Conservation (phyloP, 2,797 vertebrate genomes). For the Spinibarbus caldwelli region DNA sequence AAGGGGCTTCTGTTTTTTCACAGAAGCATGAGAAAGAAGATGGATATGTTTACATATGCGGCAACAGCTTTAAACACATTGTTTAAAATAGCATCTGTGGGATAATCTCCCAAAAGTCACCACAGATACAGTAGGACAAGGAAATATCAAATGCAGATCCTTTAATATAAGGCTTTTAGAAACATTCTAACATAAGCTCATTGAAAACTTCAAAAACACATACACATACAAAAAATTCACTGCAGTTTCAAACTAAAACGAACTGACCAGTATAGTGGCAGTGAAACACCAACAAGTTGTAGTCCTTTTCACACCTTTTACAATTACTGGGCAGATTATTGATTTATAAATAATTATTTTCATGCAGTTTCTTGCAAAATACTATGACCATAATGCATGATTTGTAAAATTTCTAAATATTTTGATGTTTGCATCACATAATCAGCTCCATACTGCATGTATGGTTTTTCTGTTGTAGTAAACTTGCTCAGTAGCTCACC, state of each 20-base stretch:
- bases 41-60: conserved; percentile 67
- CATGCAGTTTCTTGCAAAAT: not conserved
- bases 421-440: not conserved
- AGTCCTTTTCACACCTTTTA: not conserved
- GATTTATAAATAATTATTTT: not conserved
- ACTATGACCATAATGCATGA: not conserved
- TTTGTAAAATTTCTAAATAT: not conserved
- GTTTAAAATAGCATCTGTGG: conserved; percentile 18
- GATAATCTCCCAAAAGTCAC: conserved; percentile 21
- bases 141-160: conserved; percentile 17
- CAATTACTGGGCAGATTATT: not conserved
- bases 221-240: not conserved
- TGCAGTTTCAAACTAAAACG: too few relatives aligned
- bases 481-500: not conserved
- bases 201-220: not conserved
- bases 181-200: not conserved
- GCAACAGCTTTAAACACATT: conserved; percentile 58
- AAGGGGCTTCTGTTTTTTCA: conserved; percentile 65
- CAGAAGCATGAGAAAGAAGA: conserved; percentile 59
- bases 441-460: not conserved
- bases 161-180: not conserved
- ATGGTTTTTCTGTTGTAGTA: not conserved
- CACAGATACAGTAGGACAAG: not conserved
- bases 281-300: not conserved
- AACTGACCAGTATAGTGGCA: not conserved